Base-by-base conservation (phyloP, 2,797 vertebrate genomes). In the Crenichthys baileyi region DNA sequence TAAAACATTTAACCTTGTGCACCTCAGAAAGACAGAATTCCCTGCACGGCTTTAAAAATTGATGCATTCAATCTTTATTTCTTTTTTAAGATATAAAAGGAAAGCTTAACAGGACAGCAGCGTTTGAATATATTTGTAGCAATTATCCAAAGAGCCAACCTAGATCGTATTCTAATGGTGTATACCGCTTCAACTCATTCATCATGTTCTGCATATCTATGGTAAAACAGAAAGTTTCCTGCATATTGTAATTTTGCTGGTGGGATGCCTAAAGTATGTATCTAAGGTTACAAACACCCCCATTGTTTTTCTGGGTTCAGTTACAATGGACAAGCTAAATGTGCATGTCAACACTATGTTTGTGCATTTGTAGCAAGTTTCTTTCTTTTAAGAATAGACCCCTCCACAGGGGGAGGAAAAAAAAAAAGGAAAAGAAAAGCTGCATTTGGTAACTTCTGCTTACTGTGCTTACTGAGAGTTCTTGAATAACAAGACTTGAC, bases 401-500 rank as follows among this genome's bases (percentile, higher is more conserved):
- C 79, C 86, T 89, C 88, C 76, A 80, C 89, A 91, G 83, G 71
- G 83, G 55, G 53, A 46, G 56, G 20, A 73, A 56, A 78, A 51
- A 79, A 81, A 74, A 78, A 60, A 48, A 74, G 12, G 41, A 72
- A 78, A 81, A 72, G 79, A 55, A 24, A 48, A 55, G n/a, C 29
- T 81, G 83, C 84, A 83, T 90, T 91, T 85, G 77, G 91, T 88
- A 88, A 89, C 89, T 91, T 93, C 87, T 90, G 92, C 93, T 94
- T 92, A 92, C 91, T 91, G 90, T 79, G 92, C 74, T 79, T 79
- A 58, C 78, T 61, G 78, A 73, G 89, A 92, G 84, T 85, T 88
- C 91, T 90, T 91, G 88, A 92, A 95, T 92, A 95, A 94, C 93
- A 92, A 93, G 86, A 81, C 90, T 89, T 91, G 92, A 93, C 92